Percentiles rank a stretch among this genome's conserved stretches.
Conservation (phyloP, 2,797 vertebrate genomes). For the Gephyroberyx darwinii region DNA sequence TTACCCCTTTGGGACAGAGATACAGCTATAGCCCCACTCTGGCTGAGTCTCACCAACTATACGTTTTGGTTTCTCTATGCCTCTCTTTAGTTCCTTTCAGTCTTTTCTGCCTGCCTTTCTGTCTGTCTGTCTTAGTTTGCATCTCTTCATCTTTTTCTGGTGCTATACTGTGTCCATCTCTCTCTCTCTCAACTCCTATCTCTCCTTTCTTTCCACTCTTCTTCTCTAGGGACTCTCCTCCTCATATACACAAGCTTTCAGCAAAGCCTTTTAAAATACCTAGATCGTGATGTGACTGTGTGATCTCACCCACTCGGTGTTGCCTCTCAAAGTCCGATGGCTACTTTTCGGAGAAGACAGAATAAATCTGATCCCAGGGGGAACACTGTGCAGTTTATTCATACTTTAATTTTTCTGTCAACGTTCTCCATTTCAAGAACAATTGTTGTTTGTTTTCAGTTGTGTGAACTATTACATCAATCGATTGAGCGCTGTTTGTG, state of each 20-base stretch:
- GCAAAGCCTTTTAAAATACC: background rate
- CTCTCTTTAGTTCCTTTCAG: background rate
- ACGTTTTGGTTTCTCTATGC: background rate
- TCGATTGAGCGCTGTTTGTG: background rate
- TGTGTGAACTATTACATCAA: too few species aligned
- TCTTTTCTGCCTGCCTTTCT: background rate
- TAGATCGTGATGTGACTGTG: background rate
- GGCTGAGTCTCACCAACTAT: background rate
- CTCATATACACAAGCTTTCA: background rate
- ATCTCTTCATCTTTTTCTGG: background rate
- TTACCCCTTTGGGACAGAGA: slow-evolving; percentile 3
- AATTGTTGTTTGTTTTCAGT: too few species aligned
- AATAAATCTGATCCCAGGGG: background rate
- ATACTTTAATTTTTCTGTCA: background rate
- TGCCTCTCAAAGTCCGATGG: too few species aligned
- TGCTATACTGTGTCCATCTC: background rate
- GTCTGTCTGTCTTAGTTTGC: background rate
- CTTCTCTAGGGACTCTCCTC: background rate
- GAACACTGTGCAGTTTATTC: background rate
- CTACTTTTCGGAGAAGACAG: background rate
- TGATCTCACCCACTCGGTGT: background rate
- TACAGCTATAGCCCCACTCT: background rate
- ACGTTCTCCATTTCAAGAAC: background rate
- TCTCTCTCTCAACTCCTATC: background rate
- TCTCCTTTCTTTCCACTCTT: background rate